Evolutionary conservation across 1,140 invertebrate species (phyloP).

Genomic region (Mya arenaria): DNA sequence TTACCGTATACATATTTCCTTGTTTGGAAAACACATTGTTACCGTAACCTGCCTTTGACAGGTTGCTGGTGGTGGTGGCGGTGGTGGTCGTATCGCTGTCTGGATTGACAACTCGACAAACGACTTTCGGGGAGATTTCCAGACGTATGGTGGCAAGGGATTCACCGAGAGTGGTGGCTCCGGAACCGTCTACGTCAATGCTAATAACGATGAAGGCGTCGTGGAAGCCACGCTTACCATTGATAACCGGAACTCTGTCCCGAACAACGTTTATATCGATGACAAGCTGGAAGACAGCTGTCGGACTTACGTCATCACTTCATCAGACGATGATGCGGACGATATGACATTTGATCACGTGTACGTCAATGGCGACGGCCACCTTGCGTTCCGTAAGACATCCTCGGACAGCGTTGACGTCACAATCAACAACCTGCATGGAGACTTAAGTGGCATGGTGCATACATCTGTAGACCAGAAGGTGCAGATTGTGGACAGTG

Average conservation of each 20-base stretch:
- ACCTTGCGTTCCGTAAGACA: constrained; percentile 65
- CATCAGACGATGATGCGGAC: constrained; percentile 23
- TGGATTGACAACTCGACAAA: constrained; percentile 53
- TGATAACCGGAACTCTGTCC: constrained; percentile 66
- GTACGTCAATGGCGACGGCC: constrained; percentile 61
- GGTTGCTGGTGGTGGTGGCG: constrained; percentile 69
- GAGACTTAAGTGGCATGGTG: constrained; percentile 69
- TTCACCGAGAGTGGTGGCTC: constrained; percentile 68
- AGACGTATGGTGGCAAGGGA: constrained; percentile 68
- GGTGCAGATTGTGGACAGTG: constrained; percentile 60
- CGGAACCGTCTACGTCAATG: constrained; percentile 65
- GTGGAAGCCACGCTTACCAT: constrained; percentile 58
- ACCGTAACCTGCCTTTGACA: too few species aligned
- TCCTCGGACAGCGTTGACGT: constrained; percentile 42
- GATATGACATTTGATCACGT: constrained; percentile 61
- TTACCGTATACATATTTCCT: too few species aligned
- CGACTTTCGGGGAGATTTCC: constrained; percentile 63
- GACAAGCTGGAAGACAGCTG: constrained; percentile 62
- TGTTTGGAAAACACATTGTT: too few species aligned
- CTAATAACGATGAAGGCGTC: constrained; percentile 23
- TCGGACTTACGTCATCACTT: constrained; percentile 63
- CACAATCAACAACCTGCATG: constrained; percentile 62
- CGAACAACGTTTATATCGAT: constrained; percentile 59
- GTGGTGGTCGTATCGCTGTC: constrained; percentile 70
- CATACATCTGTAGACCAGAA: constrained; percentile 64